These are phyloP conservation scores for Scaptodrosophila latifasciaeformis DNA, from an alignment of 2,888 invertebrate species.

Conservation along the genomic window DNA sequence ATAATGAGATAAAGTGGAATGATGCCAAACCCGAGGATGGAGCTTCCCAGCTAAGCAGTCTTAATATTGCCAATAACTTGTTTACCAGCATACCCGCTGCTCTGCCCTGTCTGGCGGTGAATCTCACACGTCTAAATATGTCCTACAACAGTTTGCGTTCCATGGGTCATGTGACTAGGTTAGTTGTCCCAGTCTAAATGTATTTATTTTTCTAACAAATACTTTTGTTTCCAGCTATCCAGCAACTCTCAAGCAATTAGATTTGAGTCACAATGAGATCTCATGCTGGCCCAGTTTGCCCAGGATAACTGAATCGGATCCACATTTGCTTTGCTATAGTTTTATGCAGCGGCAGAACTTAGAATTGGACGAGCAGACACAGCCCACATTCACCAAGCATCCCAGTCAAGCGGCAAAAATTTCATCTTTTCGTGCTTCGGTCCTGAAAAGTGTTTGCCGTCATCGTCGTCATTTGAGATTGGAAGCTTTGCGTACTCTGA, in stretches of 20 bases:
- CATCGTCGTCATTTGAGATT: conserved; percentile 90
- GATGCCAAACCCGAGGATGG: conserved; percentile 77
- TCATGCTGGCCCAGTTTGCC: conserved; percentile 92
- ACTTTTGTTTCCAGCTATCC: no score
- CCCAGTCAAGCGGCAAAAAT: conserved; percentile 71
- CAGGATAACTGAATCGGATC: conserved; percentile 80
- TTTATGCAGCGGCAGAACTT: conserved; percentile 62
- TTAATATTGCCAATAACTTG: conserved; percentile 93
- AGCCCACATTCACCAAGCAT: conserved; percentile 51
- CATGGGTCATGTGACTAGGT: conserved; percentile 93
- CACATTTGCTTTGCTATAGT: conserved; percentile 84
- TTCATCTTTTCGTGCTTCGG: conserved; percentile 80
- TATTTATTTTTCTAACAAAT: no score
- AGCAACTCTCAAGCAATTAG: conserved; percentile 89
- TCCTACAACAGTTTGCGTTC: conserved; percentile 88
- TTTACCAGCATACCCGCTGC: conserved; percentile 91
- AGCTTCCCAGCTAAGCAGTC: conserved; percentile 80
- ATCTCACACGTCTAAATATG: conserved; percentile 90
- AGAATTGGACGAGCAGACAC: conserved; percentile 41
- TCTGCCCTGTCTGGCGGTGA: conserved; percentile 92
- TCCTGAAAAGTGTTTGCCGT: conserved; percentile 87
- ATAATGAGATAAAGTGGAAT: conserved; percentile 79
- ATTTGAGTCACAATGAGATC: conserved; percentile 94
- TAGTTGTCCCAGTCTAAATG: no score
- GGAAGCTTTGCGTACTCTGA: conserved; percentile 74